phyloP scores from a whole-genome alignment of 2,113 vertebrate genomes.

The Zosterops pallidus region DNA sequence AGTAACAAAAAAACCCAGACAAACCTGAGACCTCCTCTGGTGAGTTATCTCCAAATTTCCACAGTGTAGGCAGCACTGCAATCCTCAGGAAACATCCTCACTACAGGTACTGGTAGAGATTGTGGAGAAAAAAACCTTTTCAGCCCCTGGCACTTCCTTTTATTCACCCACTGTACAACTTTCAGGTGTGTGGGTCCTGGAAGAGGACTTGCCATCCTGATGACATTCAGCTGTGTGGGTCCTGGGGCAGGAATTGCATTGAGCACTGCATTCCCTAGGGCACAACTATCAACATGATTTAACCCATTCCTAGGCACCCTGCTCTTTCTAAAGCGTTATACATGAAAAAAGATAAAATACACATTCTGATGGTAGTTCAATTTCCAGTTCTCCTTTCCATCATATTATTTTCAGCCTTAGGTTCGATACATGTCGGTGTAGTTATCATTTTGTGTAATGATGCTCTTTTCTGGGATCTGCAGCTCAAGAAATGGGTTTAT shows the following conservation, averaged over 20 bases:
- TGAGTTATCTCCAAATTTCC: rapidly evolving
- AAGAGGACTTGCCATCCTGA: background rate
- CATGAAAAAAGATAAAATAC: background rate
- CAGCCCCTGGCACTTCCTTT: rapidly evolving
- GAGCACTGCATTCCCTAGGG: background rate
- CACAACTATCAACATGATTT: background rate
- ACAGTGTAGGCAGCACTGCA: rapidly evolving
- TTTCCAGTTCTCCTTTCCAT: background rate
- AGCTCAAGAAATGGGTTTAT: rapidly evolving
- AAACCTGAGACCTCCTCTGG: background rate
- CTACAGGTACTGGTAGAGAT: rapidly evolving
- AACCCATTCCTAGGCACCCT: background rate
- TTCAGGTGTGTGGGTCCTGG: background rate
- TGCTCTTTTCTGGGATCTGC: background rate
- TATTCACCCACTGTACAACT: rapidly evolving
- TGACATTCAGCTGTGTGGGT: background rate
- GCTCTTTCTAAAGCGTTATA: background rate
- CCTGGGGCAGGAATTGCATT: background rate
- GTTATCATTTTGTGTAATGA: background rate
- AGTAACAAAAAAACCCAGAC: background rate
- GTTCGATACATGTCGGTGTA: background rate
- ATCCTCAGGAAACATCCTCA: background rate
- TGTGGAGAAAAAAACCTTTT: rapidly evolving
- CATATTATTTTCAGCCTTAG: background rate
- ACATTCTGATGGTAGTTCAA: background rate